Conservation (phyloP, 2,888 invertebrate genomes). For the Troilus luridus region DNA sequence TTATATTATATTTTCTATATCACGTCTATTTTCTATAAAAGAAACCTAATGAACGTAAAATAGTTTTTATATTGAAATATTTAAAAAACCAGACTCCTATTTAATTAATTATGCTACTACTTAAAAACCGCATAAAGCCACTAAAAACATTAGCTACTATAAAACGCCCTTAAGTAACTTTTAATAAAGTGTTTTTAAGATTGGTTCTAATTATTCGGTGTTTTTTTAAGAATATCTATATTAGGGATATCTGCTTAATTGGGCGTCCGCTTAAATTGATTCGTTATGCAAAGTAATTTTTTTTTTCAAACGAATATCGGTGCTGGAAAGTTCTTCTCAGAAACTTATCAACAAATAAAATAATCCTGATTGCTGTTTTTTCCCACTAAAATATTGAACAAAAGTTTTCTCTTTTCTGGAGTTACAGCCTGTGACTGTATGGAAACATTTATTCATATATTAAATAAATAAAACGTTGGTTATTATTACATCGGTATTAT, state of each 20-base stretch:
- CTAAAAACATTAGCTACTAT: too few species aligned
- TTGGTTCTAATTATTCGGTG: background rate
- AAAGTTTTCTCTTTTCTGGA: background rate
- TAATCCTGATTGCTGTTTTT: background rate
- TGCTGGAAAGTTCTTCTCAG: background rate
- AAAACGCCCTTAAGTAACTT: background rate
- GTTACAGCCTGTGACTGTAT: background rate
- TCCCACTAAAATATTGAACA: background rate
- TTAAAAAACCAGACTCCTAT: too few species aligned
- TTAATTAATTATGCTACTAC: too few species aligned
- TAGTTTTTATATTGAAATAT: too few species aligned
- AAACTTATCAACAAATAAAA: background rate
- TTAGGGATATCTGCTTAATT: background rate
- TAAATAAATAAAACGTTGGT: too few species aligned
- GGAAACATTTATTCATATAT: too few species aligned
- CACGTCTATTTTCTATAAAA: too few species aligned
- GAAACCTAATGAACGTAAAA: too few species aligned
- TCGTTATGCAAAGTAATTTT: conserved; percentile 14
- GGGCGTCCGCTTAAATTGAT: background rate
- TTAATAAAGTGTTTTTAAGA: background rate
- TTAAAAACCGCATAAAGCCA: too few species aligned
- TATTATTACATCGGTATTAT: too few species aligned
- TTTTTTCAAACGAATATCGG: background rate
- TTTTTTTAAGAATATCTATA: background rate
- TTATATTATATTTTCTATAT: too few species aligned